These are phyloP conservation scores for Parapristionchus giblindavisi DNA, from an alignment of 2,888 invertebrate species.

Conservation along the genomic window DNA sequence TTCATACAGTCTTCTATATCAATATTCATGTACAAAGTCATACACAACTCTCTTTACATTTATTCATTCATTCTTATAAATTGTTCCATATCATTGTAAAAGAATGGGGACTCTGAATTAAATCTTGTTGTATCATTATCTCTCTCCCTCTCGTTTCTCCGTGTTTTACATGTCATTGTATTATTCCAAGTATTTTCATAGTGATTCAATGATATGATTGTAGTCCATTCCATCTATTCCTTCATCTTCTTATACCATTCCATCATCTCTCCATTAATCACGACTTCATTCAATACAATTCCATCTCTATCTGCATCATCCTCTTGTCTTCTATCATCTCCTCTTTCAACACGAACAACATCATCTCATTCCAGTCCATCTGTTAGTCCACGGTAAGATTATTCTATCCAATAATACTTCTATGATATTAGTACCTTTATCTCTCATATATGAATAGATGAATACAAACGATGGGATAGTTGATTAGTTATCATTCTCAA, in stretches of 20 bases:
- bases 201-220: background rate
- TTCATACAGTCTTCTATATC: too few species aligned
- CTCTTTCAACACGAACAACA: constrained; percentile 9
- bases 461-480: too few species aligned
- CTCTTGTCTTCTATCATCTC: constrained; percentile 26
- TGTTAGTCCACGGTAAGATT: background rate
- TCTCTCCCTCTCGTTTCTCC: background rate
- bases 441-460: too few species aligned
- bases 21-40: too few species aligned
- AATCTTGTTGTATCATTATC: too few species aligned
- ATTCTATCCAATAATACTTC: background rate
- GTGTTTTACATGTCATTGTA: background rate
- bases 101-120: too few species aligned
- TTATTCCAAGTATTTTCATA: background rate
- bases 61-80: too few species aligned
- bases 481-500: too few species aligned
- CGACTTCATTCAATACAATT: background rate
- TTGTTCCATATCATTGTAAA: too few species aligned
- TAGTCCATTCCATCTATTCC: background rate
- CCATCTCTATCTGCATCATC: constrained; percentile 14
- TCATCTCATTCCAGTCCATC: background rate
- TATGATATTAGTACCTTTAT: too few species aligned
- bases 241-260: background rate
- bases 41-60: too few species aligned
- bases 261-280: background rate